These are phyloP conservation scores for Centropus bengalensis DNA, from an alignment of 2,113 vertebrate genomes.

Conservation along the genomic window DNA sequence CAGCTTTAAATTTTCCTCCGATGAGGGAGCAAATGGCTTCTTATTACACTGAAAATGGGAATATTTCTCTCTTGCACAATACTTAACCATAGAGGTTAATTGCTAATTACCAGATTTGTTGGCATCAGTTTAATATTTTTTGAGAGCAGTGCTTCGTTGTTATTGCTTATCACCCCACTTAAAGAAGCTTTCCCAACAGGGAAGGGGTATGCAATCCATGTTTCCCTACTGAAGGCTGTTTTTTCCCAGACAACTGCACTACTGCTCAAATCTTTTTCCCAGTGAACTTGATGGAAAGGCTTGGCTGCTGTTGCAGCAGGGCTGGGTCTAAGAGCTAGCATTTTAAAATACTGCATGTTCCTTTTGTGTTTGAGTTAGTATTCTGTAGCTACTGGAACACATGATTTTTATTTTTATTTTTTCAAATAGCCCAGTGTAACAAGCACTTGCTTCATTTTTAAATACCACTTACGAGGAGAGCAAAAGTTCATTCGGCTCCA, in stretches of 20 bases:
- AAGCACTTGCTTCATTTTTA: constrained; percentile 44
- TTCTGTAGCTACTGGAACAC: constrained; percentile 3
- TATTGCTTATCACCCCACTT: constrained; percentile 11
- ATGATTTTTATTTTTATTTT: constrained; percentile 4
- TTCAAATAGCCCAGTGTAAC: neutral
- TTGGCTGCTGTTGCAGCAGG: constrained; percentile 4
- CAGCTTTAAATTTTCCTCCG: constrained; percentile 43
- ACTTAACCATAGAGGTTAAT: constrained; percentile 11
- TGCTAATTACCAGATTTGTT: constrained; percentile 30
- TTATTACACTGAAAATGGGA: constrained; percentile 24
- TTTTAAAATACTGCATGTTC: neutral
- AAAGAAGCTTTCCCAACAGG: constrained; percentile 40
- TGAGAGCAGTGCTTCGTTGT: constrained; percentile 9
- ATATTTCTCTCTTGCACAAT: constrained; percentile 35
- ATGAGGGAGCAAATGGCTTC: neutral
- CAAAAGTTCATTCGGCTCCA: constrained; percentile 51
- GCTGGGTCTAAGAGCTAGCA: neutral
- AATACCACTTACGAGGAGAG: constrained; percentile 39
- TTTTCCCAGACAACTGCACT: constrained; percentile 25
- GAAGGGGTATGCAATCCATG: neutral
- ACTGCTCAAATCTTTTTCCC: neutral
- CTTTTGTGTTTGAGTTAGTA: neutral
- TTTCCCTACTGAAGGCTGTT: neutral
- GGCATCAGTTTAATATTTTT: constrained; percentile 37
- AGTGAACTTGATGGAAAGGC: neutral